These are phyloP conservation scores for Lochmaea crataegi DNA, from an alignment of 2,888 invertebrate species.

Conservation along the genomic window DNA sequence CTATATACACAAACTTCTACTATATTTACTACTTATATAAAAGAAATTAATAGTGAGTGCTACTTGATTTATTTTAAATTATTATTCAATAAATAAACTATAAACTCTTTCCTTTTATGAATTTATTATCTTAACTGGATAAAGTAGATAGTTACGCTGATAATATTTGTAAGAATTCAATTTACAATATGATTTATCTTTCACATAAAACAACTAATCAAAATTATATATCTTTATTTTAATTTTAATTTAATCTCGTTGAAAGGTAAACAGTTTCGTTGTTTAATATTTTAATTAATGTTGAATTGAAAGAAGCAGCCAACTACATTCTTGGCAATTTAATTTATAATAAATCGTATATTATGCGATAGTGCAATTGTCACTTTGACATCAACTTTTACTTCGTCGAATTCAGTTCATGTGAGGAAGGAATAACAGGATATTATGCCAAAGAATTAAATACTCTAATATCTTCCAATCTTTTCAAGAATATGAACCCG, in stretches of 20 bases:
- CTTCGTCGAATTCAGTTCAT: no score
- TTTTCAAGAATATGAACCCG: no score
- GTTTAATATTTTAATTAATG: background rate
- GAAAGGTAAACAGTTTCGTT: background rate
- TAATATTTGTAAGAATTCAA: constrained; percentile 7
- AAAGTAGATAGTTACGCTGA: background rate
- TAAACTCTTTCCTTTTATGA: background rate
- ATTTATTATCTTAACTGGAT: background rate
- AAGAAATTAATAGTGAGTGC: background rate
- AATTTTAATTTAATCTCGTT: constrained; percentile 9
- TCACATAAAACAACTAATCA: constrained; percentile 15
- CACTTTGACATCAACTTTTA: no score
- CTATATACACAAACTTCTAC: no score
- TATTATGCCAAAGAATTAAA: no score
- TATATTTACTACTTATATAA: no score
- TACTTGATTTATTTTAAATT: background rate
- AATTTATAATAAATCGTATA: no score
- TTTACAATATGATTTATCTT: constrained; percentile 12
- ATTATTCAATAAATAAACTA: constrained; percentile 7
- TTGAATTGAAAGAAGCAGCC: background rate
- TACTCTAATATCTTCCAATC: no score
- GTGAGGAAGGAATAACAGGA: no score
- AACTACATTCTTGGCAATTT: no score
- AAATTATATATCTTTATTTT: constrained; percentile 14
- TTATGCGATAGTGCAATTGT: no score